Conservation (phyloP, 1,140 invertebrate genomes). For the Drosophila serrata region DNA sequence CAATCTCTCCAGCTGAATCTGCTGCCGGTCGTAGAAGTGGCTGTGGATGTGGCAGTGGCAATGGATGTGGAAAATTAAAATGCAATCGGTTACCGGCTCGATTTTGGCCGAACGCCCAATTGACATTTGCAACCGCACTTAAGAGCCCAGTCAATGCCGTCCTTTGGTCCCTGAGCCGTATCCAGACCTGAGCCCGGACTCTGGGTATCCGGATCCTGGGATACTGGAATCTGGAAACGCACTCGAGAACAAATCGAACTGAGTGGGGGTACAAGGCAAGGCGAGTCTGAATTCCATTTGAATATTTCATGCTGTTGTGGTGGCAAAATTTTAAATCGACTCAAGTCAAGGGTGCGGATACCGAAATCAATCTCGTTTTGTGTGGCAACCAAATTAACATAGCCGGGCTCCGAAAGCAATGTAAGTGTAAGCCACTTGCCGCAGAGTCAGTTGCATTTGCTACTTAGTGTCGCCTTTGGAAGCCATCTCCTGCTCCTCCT, state of each 20-base stretch:
- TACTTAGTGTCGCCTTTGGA: conserved; percentile 60
- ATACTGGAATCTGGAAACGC: conserved; percentile 49
- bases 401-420: conserved; percentile 32
- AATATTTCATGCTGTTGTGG: conserved; percentile 83
- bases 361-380: conserved; percentile 82
- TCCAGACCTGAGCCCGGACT: conserved; percentile 16
- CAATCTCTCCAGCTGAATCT: conserved; percentile 39
- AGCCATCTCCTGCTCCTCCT: neutral
- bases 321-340: conserved; percentile 83
- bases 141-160: conserved; percentile 52
- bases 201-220: conserved; percentile 13
- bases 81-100: conserved; percentile 66
- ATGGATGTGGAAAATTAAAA: conserved; percentile 72
- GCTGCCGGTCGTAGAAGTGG: conserved; percentile 2
- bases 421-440: conserved; percentile 78
- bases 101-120: conserved; percentile 73
- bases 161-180: conserved; percentile 26
- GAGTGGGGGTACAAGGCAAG: neutral
- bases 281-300: conserved; percentile 71
- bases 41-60: neutral
- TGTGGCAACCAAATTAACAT: conserved; percentile 79
- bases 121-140: conserved; percentile 85
- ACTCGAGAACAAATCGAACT: conserved; percentile 79
- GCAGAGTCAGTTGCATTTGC: conserved; percentile 78
- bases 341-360: conserved; percentile 81